Evolutionary conservation across 2,888 invertebrate species (phyloP).

Genomic region (Holacanthella duospinosa): DNA sequence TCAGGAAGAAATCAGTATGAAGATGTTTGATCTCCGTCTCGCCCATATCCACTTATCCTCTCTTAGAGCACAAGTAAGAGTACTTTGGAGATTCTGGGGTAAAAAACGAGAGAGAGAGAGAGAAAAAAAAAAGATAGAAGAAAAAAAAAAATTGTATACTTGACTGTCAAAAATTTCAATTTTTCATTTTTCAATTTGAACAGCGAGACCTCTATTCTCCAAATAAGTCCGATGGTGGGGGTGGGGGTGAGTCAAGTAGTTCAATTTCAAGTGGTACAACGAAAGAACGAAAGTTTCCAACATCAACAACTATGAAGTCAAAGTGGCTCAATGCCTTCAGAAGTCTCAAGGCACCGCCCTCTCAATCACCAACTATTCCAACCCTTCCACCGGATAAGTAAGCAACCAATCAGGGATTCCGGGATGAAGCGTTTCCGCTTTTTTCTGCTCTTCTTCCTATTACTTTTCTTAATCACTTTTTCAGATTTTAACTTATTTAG

Average conservation of each 20-base stretch:
- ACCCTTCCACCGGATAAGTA: conserved; percentile 53
- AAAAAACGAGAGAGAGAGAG: too few species aligned
- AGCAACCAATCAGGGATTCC: too few species aligned
- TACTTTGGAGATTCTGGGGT: too few species aligned
- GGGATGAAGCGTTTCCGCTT: not conserved
- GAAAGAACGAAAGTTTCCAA: conserved; percentile 66
- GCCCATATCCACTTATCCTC: conserved; percentile 83
- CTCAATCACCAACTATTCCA: conserved; percentile 39
- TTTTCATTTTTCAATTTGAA: not conserved
- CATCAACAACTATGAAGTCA: conserved; percentile 66
- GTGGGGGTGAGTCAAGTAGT: conserved; percentile 2
- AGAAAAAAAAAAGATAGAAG: not conserved
- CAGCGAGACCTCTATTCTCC: not conserved
- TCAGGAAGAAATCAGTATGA: conserved; percentile 88
- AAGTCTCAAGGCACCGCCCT: conserved; percentile 62
- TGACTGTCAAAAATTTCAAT: not conserved
- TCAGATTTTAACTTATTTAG: too few species aligned
- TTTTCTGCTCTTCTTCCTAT: not conserved
- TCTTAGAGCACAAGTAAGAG: conserved; percentile 76
- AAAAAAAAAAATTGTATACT: too few species aligned
- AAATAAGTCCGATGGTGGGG: conserved; percentile 11
- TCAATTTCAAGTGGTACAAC: conserved; percentile 8
- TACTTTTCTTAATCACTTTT: too few species aligned
- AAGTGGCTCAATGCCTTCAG: conserved; percentile 97
- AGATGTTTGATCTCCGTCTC: conserved; percentile 83